Conservation (phyloP, 2,888 invertebrate genomes). For the Tinea pellionella region DNA sequence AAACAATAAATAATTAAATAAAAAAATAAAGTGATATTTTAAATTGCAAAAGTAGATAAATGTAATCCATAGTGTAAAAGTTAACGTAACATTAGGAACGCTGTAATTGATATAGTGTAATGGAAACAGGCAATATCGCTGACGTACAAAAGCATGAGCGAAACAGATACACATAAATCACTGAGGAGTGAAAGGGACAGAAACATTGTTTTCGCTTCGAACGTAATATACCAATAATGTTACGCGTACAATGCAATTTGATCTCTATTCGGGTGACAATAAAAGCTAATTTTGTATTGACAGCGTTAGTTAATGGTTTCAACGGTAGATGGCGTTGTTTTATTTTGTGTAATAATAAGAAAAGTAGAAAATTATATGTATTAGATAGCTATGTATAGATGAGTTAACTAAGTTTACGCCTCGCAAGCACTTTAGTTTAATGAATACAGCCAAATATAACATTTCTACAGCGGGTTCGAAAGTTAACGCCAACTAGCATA, state of each 20-base stretch:
- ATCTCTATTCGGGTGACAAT: conserved; percentile 34
- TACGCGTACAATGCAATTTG: conserved; percentile 37
- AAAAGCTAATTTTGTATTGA: conserved; percentile 32
- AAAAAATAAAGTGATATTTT: too few relatives aligned
- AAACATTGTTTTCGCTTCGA: conserved; percentile 31
- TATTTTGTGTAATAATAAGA: conserved; percentile 11
- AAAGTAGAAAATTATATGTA: conserved; percentile 2
- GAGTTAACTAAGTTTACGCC: too few relatives aligned
- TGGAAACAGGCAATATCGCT: conserved; percentile 62
- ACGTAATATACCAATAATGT: not conserved
- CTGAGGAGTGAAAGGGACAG: conserved; percentile 41
- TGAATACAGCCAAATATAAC: too few relatives aligned
- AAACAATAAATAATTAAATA: conserved; percentile 19
- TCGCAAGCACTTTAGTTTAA: too few relatives aligned
- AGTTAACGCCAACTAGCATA: too few relatives aligned
- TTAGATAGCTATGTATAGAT: not conserved
- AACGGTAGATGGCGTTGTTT: conserved; percentile 17
- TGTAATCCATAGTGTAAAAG: too few relatives aligned
- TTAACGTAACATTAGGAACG: conserved; percentile 26
- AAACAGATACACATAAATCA: conserved; percentile 40
- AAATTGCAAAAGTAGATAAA: too few relatives aligned
- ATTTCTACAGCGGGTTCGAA: too few relatives aligned
- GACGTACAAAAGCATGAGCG: conserved; percentile 55
- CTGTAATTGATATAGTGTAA: conserved; percentile 63
- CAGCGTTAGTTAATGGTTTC: not conserved